Base-by-base conservation (phyloP, 2,113 vertebrate species). In the Paralichthys olivaceus region DNA sequence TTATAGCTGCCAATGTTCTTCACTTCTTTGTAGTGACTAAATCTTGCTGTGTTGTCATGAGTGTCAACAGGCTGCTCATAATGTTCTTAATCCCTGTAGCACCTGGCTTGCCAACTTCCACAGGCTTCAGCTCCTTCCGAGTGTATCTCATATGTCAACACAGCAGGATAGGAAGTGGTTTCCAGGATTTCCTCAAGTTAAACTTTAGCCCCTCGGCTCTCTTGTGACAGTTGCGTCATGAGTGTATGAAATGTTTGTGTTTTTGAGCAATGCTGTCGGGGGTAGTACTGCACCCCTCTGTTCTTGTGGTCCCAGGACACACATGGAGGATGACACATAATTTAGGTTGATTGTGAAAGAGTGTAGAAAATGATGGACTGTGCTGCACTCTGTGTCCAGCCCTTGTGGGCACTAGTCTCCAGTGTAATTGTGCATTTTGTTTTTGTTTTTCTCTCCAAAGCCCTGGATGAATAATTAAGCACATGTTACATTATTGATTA, bases 121-220 rank as follows among this genome's bases (percentile, higher is more conserved):
- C 73, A 72, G 77, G 64, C 57, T 67, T 59, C 25, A 1, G 6
- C 62, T 61, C 45, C 56, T 71, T 49, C 72, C 29, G 13, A 22
- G 4, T 49, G 15, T 72, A 57, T 64, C 56, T 72, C 40, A 0
- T 61, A 7, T 82, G 81, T 86, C 71, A 82, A 77, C 79, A 76
- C 0, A 0, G 37, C 32, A 57, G 65, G 47, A 59, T 80, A 72
- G 82, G 75, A 90, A 68, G 68, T 70, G 62, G 13, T 86, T 84
- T 85, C 66, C 83, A 86, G 87, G 85, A 87, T 90, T 84, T 87
- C 84, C 87, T 80, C 32, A 23, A 25, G 75, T 92, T 91, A 85
- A 84, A 84, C 61, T 89, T 91, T 85, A 83, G 43, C 79, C 79
- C 11, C 54, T 60, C 40, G 0, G 25, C 47, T 26, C 32, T 58